Percentiles rank a stretch among this genome's conserved stretches.
phyloP scores from a whole-genome alignment of 2,888 invertebrate genomes.

The Venusia cambrica region DNA sequence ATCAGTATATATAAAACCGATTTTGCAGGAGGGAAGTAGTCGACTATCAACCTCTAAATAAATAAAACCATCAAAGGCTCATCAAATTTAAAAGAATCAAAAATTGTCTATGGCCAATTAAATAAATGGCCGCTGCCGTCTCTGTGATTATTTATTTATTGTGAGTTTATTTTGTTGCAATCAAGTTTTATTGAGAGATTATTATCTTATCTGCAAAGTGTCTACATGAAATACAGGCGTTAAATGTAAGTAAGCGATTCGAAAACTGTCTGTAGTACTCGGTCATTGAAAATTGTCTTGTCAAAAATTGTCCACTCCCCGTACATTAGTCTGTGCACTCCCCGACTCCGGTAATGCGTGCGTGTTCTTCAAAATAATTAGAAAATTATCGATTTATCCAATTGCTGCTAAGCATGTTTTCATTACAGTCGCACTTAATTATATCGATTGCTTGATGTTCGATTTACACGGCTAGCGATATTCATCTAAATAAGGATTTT shows the following conservation, averaged over 20 bases:
- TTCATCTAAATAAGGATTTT: conserved; percentile 11
- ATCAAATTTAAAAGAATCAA: conserved; percentile 1
- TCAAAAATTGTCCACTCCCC: conserved; percentile 42
- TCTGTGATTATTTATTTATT: conserved; percentile 26
- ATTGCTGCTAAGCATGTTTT: background rate
- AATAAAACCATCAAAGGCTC: background rate
- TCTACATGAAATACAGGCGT: background rate
- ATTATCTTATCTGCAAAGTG: conserved; percentile 1
- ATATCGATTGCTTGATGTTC: background rate
- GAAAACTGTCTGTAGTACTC: conserved; percentile 7
- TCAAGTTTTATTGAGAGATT: background rate
- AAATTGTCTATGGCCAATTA: conserved; percentile 9
- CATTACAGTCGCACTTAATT: background rate
- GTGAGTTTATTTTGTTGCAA: conserved; percentile 3
- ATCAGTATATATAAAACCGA: no score
- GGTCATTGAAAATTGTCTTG: conserved; percentile 29
- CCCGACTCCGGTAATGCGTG: conserved; percentile 52
- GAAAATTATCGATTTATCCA: conserved; percentile 23
- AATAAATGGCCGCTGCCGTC: conserved; percentile 17
- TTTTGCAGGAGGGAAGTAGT: no score
- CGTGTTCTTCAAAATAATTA: conserved; percentile 47
- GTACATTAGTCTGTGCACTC: no score
- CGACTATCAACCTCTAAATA: no score
- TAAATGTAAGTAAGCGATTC: conserved; percentile 10
- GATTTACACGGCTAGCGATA: background rate